These are phyloP conservation scores for Caradrina kadenii DNA, from an alignment of 2,888 invertebrate genomes.

Conservation along the genomic window DNA sequence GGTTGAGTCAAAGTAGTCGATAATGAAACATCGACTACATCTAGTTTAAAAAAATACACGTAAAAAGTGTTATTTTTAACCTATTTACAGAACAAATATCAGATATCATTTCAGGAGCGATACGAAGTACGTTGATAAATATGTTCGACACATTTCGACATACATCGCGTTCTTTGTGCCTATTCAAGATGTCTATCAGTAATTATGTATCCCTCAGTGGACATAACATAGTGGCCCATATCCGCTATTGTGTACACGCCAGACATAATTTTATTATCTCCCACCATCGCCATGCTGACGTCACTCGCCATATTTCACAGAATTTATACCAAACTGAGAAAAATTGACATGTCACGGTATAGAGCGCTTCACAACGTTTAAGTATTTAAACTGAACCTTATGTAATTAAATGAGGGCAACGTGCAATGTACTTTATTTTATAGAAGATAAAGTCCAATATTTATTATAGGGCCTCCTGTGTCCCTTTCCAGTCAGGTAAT, in stretches of 20 bases:
- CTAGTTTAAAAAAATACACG: no score
- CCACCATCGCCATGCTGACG: slow-evolving; percentile 29
- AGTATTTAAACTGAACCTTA: slow-evolving; percentile 65
- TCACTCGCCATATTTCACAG: slow-evolving; percentile 49
- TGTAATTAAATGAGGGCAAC: slow-evolving; percentile 55
- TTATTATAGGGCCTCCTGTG: slow-evolving; percentile 60
- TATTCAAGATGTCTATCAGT: slow-evolving; percentile 21
- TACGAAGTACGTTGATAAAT: not conserved
- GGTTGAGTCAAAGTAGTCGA: no score
- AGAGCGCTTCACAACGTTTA: slow-evolving; percentile 61
- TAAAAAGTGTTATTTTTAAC: no score
- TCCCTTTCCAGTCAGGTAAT: slow-evolving; percentile 86
- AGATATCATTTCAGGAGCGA: not conserved
- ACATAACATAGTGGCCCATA: slow-evolving; percentile 48
- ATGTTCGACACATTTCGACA: not conserved
- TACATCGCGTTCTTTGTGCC: not conserved
- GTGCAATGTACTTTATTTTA: slow-evolving; percentile 54
- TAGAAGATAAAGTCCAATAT: slow-evolving; percentile 61
- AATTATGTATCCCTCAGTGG: slow-evolving; percentile 40
- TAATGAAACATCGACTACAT: no score
- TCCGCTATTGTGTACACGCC: slow-evolving; percentile 19
- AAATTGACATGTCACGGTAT: slow-evolving; percentile 67
- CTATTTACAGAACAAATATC: no score
- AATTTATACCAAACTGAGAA: slow-evolving; percentile 58
- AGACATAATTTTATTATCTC: slow-evolving; percentile 47